Evolutionary conservation across 2,113 vertebrate species (phyloP), one percentile per base, ranked within the genome.

Genomic region (Periophthalmus modestus): DNA sequence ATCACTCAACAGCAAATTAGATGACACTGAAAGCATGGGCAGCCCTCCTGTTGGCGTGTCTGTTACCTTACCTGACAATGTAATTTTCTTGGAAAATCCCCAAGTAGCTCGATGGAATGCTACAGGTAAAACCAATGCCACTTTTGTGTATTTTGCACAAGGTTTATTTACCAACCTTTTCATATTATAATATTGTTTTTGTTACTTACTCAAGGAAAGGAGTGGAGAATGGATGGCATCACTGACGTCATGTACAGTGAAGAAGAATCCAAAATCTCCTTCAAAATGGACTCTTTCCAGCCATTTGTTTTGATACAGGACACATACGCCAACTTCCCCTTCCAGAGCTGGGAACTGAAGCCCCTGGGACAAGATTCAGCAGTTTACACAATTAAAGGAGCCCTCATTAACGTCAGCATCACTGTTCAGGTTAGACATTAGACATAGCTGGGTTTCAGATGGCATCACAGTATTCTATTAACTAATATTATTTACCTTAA

Each of bases 141-240:
- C 4, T 10, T 23, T 13, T 21, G 1, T 14, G 16, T 21, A 24
- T 59, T 59, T 14, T 24, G 2, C 2, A 28, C 14, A 28, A 15
- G 23, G 1, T 23, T 7, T 15, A 24, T 15, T 11, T 28, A 15
- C 14, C 57, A 24, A 28, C 12, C 21, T 23, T 28, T 10, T 13
- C 34, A 2, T 36, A 2, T 13, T 19, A 3, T 11, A 23, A 7
- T 4, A 15, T 50, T 23, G n/a, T 16, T 1, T 5, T 12, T 2
- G 13, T 36, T 28, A 71, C 13, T 0, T 78, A 78, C 48, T 75
- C 23, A 24, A 99, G 96, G 46, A 47, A 92, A 93, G 14, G 78
- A 80, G 7, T 98, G 96, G 97, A 89, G 87, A 80, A 96, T 87
- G 1, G 95, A 97, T 34, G 85, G 91, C 0, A 94, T 98, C 79